Evolutionary conservation across 2,888 invertebrate species (phyloP).

Genomic region (Cheilosia variabilis): DNA sequence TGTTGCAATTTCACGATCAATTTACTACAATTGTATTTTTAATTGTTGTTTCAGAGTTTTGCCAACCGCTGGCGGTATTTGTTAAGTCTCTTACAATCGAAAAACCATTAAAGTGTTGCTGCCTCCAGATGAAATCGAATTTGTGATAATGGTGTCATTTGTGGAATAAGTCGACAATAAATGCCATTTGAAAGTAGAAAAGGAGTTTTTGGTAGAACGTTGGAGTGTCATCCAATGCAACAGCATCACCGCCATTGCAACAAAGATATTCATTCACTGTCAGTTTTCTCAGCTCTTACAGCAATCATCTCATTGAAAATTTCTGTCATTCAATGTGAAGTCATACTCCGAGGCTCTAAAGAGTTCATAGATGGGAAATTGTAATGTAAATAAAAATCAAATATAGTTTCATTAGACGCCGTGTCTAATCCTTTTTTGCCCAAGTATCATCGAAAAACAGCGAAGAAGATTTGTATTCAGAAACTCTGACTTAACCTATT

Average conservation of each 20-base stretch:
- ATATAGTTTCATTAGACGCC: too few relatives aligned
- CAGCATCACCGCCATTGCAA: background rate
- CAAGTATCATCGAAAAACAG: too few relatives aligned
- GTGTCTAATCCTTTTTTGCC: too few relatives aligned
- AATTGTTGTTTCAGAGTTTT: constrained; percentile 80
- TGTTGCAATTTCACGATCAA: background rate
- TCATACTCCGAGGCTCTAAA: too few relatives aligned
- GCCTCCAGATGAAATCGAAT: constrained; percentile 39
- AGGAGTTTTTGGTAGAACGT: background rate
- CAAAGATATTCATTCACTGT: too few relatives aligned
- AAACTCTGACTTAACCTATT: too few relatives aligned
- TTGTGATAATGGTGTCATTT: background rate
- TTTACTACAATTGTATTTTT: background rate
- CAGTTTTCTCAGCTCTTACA: too few relatives aligned
- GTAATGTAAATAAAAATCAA: too few relatives aligned
- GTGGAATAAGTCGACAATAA: background rate
- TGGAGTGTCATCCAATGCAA: background rate
- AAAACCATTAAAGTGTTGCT: constrained; percentile 52
- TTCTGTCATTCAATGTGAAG: too few relatives aligned
- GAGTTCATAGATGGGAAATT: too few relatives aligned
- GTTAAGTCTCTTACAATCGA: constrained; percentile 79
- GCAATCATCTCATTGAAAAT: too few relatives aligned
- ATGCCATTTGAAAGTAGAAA: background rate
- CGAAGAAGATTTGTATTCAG: too few relatives aligned
- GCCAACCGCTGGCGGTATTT: constrained; percentile 83